These are phyloP conservation scores for Callionymus lyra DNA, from an alignment of 2,113 vertebrate species.

Conservation along the genomic window DNA sequence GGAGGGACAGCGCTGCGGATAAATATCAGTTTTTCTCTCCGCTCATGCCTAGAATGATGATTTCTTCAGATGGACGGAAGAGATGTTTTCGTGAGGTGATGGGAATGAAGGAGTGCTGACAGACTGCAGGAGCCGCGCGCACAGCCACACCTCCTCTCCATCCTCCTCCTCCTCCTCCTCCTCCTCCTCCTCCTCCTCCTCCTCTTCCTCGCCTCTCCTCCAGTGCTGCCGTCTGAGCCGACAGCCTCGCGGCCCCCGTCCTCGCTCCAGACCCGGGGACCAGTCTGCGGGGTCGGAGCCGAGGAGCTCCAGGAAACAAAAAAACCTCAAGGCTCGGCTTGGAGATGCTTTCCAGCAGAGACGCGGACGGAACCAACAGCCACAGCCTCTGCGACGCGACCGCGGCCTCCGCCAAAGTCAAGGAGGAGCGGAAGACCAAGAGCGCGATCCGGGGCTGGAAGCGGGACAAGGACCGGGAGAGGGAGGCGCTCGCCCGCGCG, in stretches of 20 bases:
- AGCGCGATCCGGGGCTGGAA: constrained; percentile 79
- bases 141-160: constrained; percentile 38
- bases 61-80: constrained; percentile 75
- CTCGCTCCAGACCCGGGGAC: constrained; percentile 78
- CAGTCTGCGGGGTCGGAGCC: constrained; percentile 81
- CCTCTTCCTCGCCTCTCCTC: constrained; percentile 27
- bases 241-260: constrained; percentile 85
- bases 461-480: constrained; percentile 75
- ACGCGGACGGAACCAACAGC: constrained; percentile 41
- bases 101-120: constrained; percentile 66
- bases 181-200: constrained; percentile 28
- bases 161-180: constrained; percentile 22
- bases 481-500: constrained; percentile 66
- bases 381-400: constrained; percentile 16
- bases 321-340: constrained; percentile 71
- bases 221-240: constrained; percentile 71
- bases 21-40: too few species aligned
- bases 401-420: constrained; percentile 70
- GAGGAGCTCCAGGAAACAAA: constrained; percentile 67
- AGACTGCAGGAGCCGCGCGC: constrained; percentile 77
- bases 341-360: constrained; percentile 74
- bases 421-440: constrained; percentile 84
- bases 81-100: constrained; percentile 70
- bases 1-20: too few species aligned
- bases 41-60: too few species aligned